A percentile compares a stretch with the other conserved stretches of the same genome.
Evolutionary conservation across 2,797 vertebrate genomes (phyloP).

Genomic region (Novumbra hubbsi): DNA sequence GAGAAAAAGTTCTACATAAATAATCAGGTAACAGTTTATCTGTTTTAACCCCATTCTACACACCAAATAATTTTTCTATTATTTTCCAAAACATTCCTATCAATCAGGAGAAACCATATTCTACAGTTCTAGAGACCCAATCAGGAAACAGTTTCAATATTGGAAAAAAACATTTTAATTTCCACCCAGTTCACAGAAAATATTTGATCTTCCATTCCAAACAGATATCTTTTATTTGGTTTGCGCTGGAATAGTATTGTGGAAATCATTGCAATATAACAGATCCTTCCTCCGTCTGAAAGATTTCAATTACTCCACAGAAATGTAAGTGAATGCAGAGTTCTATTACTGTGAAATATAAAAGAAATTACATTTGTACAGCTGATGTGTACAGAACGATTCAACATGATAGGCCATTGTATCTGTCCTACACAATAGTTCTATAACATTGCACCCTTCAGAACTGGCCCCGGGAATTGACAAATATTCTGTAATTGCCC

Average conservation of each 20-base stretch:
- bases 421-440: neutral
- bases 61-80: slow-evolving; percentile 22
- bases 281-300: slow-evolving; percentile 31
- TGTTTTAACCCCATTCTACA: slow-evolving; percentile 17
- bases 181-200: slow-evolving; percentile 20
- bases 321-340: neutral
- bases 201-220: slow-evolving; percentile 40
- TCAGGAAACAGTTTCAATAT: neutral
- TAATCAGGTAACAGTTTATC: slow-evolving; percentile 33
- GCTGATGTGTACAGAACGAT: neutral
- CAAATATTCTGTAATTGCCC: neutral
- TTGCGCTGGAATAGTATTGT: slow-evolving; percentile 41
- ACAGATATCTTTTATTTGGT: slow-evolving; percentile 33
- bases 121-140: neutral
- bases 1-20: slow-evolving; percentile 14
- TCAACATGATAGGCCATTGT: neutral
- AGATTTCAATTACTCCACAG: neutral
- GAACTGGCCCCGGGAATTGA: neutral
- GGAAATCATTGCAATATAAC: slow-evolving; percentile 27
- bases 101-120: neutral
- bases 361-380: neutral
- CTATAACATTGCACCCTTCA: neutral
- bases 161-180: neutral
- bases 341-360: neutral
- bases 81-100: slow-evolving; percentile 7